phyloP scores from a whole-genome alignment of 2,888 invertebrate genomes.

The Eucera pruinosa region DNA sequence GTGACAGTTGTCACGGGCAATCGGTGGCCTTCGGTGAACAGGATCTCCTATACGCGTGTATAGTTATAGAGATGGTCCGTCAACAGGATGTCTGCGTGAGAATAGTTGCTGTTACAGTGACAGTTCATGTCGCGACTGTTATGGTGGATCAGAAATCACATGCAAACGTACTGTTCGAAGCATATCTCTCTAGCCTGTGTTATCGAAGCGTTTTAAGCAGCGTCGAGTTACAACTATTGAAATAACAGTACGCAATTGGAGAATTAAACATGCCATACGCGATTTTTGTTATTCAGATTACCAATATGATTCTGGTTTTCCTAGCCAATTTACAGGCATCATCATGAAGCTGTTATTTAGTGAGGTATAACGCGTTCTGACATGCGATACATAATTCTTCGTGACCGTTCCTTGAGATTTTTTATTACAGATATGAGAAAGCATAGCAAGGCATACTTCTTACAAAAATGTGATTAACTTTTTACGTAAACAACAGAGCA shows the following conservation, averaged over 20 bases:
- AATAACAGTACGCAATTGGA: conserved; percentile 3
- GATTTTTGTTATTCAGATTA: conserved; percentile 38
- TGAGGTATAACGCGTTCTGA: neutral
- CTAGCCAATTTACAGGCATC: neutral
- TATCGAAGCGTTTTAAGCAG: conserved; percentile 43
- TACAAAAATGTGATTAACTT: too few relatives aligned
- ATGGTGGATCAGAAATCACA: conserved; percentile 53
- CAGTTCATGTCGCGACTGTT: conserved; percentile 48
- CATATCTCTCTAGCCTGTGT: conserved; percentile 26
- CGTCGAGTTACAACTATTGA: conserved; percentile 32
- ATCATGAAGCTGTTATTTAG: neutral
- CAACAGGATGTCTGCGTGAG: conserved; percentile 49
- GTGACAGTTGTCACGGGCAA: conserved; percentile 55
- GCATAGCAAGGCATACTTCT: too few relatives aligned
- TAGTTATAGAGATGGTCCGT: conserved; percentile 39
- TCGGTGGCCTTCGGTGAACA: conserved; percentile 44
- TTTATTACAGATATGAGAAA: neutral
- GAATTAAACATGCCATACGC: conserved; percentile 13
- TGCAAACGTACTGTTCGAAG: conserved; percentile 32
- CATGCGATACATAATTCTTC: neutral
- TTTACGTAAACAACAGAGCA: too few relatives aligned
- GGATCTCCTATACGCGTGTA: conserved; percentile 10
- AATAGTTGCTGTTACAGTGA: conserved; percentile 57
- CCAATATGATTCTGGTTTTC: neutral
- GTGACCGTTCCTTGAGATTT: neutral